Conservation (phyloP, 2,113 vertebrate species). For the Thalassoma bifasciatum region DNA sequence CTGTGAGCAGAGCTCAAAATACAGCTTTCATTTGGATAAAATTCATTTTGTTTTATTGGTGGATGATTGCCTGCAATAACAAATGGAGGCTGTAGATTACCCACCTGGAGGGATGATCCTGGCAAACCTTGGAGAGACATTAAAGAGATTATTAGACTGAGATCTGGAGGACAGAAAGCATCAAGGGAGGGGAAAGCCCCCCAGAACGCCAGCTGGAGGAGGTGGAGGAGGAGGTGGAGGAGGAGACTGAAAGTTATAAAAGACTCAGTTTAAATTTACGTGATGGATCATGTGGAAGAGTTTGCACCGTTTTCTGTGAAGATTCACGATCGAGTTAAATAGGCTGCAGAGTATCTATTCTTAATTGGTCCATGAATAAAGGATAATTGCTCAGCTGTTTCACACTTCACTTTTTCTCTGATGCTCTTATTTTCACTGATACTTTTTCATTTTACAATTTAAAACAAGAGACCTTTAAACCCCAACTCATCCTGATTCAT, state of each 20-base stretch:
- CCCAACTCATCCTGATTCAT: background rate
- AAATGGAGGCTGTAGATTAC: constrained; percentile 24
- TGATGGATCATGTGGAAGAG: background rate
- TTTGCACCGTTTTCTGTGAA: background rate
- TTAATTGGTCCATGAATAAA: background rate
- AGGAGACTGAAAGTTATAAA: background rate
- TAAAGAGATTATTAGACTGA: constrained; percentile 67
- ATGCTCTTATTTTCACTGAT: background rate
- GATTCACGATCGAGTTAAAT: constrained; percentile 1
- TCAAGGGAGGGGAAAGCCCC: constrained; percentile 6
- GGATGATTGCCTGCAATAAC: constrained; percentile 49
- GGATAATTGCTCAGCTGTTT: background rate
- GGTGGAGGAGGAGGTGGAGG: background rate
- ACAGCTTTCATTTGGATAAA: constrained; percentile 55
- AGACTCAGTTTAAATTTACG: constrained; percentile 9
- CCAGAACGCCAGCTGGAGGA: constrained; percentile 4
- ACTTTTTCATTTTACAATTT: background rate
- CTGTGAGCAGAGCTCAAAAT: constrained; percentile 26
- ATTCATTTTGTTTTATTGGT: constrained; percentile 60
- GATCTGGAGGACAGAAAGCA: constrained; percentile 34
- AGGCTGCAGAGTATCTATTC: background rate
- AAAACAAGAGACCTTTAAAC: background rate
- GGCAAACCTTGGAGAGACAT: constrained; percentile 48
- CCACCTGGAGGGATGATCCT: constrained; percentile 34
- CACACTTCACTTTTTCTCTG: background rate